Conservation (phyloP, 2,888 invertebrate species). For the Nephrotoma appendiculata region DNA sequence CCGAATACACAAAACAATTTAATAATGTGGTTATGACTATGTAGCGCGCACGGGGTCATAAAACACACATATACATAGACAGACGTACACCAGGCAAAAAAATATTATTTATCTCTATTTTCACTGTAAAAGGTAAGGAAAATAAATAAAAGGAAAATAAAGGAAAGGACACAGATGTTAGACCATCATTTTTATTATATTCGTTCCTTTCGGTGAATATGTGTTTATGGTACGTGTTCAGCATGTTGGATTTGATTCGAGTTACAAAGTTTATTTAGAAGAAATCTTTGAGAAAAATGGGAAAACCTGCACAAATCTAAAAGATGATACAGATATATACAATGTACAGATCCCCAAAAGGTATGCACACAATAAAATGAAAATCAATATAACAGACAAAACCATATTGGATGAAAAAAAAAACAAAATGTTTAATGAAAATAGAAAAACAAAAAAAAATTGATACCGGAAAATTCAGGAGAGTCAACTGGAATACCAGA, state of each 20-base stretch:
- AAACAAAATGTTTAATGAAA: not conserved
- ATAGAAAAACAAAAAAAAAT: not conserved
- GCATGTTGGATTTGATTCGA: not conserved
- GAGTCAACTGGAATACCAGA: not conserved
- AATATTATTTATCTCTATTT: not conserved
- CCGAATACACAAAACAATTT: not conserved
- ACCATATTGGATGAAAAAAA: not conserved
- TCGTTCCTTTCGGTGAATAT: slow-evolving; percentile 1
- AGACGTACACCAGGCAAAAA: not conserved
- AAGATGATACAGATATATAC: not conserved
- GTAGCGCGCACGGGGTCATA: not conserved
- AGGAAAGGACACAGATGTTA: slow-evolving; percentile 4
- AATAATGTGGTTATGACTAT: slow-evolving; percentile 1
- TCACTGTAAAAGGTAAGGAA: not conserved
- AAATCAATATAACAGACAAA: not conserved
- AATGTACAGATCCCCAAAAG: not conserved
- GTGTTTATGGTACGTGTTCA: slow-evolving; percentile 1
- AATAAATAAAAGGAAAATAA: not conserved
- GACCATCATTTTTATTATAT: slow-evolving; percentile 3
- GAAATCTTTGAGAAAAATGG: not conserved
- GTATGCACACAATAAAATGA: not conserved
- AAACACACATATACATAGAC: not conserved
- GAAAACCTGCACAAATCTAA: not conserved
- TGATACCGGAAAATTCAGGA: not conserved
- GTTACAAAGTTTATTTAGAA: not conserved